A percentile compares a stretch with the other conserved stretches of the same genome.
Evolutionary conservation across 2,113 vertebrate species (phyloP).

Genomic region (Aphyosemion australe): DNA sequence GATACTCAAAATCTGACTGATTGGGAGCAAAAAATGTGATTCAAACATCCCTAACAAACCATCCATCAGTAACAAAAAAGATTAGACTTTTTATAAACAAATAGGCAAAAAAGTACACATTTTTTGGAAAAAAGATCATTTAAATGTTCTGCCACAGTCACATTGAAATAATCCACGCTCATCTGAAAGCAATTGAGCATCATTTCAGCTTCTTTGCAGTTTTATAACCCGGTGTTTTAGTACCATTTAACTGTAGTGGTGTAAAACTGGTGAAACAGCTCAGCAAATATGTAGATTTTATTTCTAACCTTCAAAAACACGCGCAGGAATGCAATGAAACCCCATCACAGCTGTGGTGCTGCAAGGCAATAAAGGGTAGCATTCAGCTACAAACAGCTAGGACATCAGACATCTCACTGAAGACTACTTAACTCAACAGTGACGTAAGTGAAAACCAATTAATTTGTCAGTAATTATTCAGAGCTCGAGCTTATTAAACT

Average conservation of each 20-base stretch:
- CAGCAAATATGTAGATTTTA: conserved; percentile 33
- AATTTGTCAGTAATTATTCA: conserved; percentile 59
- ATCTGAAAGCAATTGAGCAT: conserved; percentile 44
- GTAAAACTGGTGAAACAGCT: conserved; percentile 37
- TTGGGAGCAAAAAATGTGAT: too few species aligned
- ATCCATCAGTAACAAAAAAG: too few species aligned
- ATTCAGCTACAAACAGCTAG: background rate
- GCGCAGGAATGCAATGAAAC: background rate
- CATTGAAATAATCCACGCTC: conserved; percentile 24
- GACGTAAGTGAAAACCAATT: conserved; percentile 57
- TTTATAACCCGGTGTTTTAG: conserved; percentile 48
- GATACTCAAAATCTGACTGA: too few species aligned
- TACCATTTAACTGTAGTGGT: conserved; percentile 25
- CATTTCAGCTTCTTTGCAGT: conserved; percentile 26
- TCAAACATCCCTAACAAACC: too few species aligned
- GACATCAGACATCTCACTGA: conserved; percentile 42
- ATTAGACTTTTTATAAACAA: too few species aligned
- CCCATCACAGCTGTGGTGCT: background rate
- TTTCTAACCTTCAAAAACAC: conserved; percentile 31
- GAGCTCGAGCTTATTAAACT: conserved; percentile 55
- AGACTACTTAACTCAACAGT: conserved; percentile 36
- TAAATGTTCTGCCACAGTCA: background rate
- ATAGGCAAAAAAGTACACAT: too few species aligned
- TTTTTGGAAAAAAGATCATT: too few species aligned
- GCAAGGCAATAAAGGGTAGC: background rate